Conservation (phyloP, 2,113 vertebrate genomes). For the Clupea harengus region DNA sequence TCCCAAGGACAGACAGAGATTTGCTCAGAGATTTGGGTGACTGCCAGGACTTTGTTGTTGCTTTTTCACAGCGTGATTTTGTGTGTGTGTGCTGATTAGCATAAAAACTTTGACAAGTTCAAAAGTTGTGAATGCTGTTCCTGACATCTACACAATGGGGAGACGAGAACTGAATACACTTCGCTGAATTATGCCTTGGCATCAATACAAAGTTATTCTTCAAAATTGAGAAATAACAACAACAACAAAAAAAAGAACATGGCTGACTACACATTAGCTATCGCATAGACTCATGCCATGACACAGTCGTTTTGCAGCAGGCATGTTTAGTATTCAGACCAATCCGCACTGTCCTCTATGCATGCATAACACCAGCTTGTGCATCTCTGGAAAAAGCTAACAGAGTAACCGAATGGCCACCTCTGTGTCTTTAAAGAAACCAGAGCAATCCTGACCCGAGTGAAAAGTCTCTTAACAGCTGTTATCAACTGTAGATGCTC, state of each 20-base stretch:
- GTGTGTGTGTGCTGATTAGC: constrained; percentile 6
- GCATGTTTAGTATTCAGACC: not conserved
- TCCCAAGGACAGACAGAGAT: not conserved
- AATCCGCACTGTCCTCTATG: not conserved
- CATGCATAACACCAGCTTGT: not conserved
- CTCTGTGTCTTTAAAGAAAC: not conserved
- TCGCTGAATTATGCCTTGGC: not conserved
- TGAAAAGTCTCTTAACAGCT: not conserved
- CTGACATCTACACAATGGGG: not conserved
- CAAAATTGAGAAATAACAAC: not conserved
- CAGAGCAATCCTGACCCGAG: not conserved
- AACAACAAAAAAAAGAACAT: not conserved
- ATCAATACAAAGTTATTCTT: not conserved
- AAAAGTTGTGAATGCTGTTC: not conserved
- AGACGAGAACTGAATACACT: not conserved
- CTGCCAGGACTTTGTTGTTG: not conserved
- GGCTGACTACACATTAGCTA: not conserved
- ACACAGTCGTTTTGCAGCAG: not conserved
- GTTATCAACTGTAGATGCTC: not conserved
- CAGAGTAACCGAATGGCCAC: not conserved
- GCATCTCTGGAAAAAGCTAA: not conserved
- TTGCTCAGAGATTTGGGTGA: not conserved
- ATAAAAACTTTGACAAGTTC: constrained; percentile 3
- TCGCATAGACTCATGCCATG: not conserved
- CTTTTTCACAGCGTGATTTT: not conserved